Base-by-base conservation (phyloP, 2,113 vertebrate genomes). In the Lota lota region DNA sequence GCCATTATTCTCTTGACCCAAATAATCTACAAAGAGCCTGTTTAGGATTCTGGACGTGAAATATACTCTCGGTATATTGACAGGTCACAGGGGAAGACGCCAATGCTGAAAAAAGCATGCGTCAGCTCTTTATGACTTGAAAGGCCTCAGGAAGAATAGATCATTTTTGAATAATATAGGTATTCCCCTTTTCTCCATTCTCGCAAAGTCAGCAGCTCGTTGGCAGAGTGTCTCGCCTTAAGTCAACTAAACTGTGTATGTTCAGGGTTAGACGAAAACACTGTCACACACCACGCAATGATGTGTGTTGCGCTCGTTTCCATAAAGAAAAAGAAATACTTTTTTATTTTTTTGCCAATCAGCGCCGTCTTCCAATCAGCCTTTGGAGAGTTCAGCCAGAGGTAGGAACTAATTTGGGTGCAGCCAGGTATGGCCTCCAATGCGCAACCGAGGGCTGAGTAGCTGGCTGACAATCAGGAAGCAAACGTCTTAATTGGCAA, bases 381-480 rank as follows among this genome's bases (percentile, higher is more conserved):
- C 67, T 47, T 47, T 14, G 40, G 40, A 2, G 40, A 47, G 70
- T 62, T 72, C 79, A 73, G 76, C 71, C 82, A 7, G 66, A 72
- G 75, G 85, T 61, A 68, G 73, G 73, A 70, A 84, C 82, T 77
- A 76, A 78, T 82, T 68, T 68, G 63, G 73, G 77, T 78, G 82
- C 82, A 87, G 84, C 84, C 86, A 89, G 82, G 86, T 83, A 79
- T 85, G 73, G 66, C 74, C 69, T 86, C 73, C 81, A 80, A 74
- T 78, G 74, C 63, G 53, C 53, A 7, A 20, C 18, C 1, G 67
- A 61, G 61, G 66, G 76, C 72, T 16, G 22, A 70, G 66, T 77
- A 59, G 22, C 68, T 79, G 76, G 70, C 72, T 56, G 61, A 72
- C 76, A 79, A 85, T 84, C 83, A 85, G 68, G 71, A 80, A 66